Conservation (phyloP, 2,888 invertebrate genomes). For the Monoplex corrugatus region DNA sequence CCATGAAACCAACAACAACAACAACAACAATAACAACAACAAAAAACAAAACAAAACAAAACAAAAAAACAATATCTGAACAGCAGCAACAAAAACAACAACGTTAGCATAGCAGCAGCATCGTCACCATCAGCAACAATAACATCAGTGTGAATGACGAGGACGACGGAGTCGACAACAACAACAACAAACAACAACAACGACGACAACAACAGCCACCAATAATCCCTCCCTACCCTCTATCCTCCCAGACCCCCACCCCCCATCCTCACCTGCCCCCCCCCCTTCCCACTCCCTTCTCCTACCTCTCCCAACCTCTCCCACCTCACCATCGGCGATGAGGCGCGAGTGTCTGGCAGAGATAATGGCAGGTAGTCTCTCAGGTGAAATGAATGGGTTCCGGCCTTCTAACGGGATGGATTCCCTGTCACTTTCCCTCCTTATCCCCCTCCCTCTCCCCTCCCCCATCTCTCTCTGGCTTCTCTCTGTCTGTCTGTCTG, state of each 20-base stretch:
- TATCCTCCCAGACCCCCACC: neutral
- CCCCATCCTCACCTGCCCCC: neutral
- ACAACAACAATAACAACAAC: too few species aligned
- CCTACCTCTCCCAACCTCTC: neutral
- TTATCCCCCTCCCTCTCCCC: neutral
- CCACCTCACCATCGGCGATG: neutral
- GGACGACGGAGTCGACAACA: too few species aligned
- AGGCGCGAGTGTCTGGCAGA: slow-evolving; percentile 29
- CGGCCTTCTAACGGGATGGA: slow-evolving; percentile 24
- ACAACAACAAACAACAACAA: neutral
- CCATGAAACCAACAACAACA: too few species aligned
- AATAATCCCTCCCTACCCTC: neutral
- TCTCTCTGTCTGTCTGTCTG: neutral
- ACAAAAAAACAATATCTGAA: too few species aligned
- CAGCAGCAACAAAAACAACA: too few species aligned
- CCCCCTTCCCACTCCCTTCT: neutral
- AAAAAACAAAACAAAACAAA: too few species aligned
- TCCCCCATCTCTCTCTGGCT: neutral
- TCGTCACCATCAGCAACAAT: too few species aligned
- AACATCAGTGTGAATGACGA: too few species aligned
- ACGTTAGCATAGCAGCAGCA: too few species aligned
- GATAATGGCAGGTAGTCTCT: slow-evolving; percentile 35
- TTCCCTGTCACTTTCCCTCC: slow-evolving; percentile 8
- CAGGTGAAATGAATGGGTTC: slow-evolving; percentile 33
- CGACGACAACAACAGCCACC: neutral